These are phyloP conservation scores for Varecia variegata DNA, from an alignment of 2,797 vertebrate species.

Conservation along the genomic window DNA sequence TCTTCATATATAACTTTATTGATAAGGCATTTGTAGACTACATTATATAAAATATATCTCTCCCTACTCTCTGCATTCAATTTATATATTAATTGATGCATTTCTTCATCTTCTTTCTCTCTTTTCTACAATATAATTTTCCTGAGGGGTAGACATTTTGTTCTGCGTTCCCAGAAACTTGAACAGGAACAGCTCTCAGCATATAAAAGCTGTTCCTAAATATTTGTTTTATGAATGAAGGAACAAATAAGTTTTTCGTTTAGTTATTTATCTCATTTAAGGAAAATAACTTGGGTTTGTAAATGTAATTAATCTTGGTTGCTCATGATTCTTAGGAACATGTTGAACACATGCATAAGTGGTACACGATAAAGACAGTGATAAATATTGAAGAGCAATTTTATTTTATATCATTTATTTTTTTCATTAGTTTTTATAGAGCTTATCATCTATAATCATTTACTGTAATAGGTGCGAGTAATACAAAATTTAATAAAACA, in stretches of 20 bases:
- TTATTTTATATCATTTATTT: neutral
- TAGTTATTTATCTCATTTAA: neutral
- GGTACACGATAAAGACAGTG: neutral
- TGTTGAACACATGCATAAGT: neutral
- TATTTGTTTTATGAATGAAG: neutral
- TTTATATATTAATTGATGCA: neutral
- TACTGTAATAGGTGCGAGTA: neutral
- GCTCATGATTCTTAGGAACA: neutral
- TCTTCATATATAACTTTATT: neutral
- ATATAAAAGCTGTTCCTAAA: slow-evolving; percentile 10
- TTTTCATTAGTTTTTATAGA: neutral
- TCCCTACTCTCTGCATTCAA: neutral
- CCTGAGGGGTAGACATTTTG: neutral
- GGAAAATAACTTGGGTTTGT: neutral
- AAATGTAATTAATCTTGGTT: neutral
- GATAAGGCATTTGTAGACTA: neutral
- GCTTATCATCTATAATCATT: neutral
- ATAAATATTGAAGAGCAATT: neutral
- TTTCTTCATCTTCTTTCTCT: neutral
- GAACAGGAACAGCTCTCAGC: neutral
- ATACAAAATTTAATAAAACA: neutral
- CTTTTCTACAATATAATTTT: neutral
- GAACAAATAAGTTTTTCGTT: neutral
- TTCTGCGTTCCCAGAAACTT: neutral
- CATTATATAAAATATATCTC: neutral